Evolutionary conservation across 2,888 invertebrate genomes (phyloP).

Genomic region (Parnassius glacialis): DNA sequence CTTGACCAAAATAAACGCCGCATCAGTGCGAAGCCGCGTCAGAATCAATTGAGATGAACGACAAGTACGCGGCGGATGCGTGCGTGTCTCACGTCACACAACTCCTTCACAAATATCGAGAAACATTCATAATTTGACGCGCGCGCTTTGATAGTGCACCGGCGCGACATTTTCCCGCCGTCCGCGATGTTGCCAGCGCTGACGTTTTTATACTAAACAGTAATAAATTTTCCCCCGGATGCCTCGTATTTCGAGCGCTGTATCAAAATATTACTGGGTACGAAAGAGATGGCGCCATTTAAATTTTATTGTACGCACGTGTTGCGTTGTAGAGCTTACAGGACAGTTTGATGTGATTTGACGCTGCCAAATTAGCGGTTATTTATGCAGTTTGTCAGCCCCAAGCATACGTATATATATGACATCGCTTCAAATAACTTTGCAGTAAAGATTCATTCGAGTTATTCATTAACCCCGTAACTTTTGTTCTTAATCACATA

Average conservation of each 20-base stretch:
- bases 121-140: conserved; percentile 72
- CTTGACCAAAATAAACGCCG: conserved; percentile 46
- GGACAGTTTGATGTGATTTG: conserved; percentile 44
- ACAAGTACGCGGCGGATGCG: conserved; percentile 54
- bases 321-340: conserved; percentile 43
- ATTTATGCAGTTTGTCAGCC: conserved; percentile 39
- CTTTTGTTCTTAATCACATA: background rate
- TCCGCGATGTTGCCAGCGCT: conserved; percentile 51
- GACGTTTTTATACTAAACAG: conserved; percentile 64
- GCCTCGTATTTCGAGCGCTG: conserved; percentile 55
- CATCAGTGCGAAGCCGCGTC: conserved; percentile 36
- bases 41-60: conserved; percentile 46
- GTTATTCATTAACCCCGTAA: conserved; percentile 9
- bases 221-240: conserved; percentile 67
- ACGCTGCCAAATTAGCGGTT: conserved; percentile 42
- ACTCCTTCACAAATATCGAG: conserved; percentile 74
- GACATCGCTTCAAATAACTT: conserved; percentile 2
- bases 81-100: conserved; percentile 65
- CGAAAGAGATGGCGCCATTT: conserved; percentile 42
- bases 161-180: conserved; percentile 41
- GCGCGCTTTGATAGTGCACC: conserved; percentile 60
- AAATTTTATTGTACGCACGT: conserved; percentile 65
- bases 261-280: conserved; percentile 59
- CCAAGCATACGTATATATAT: conserved; percentile 13
- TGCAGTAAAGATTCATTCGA: background rate